These are phyloP conservation scores for Drosophila pegasa DNA, from an alignment of 2,888 invertebrate species.

Conservation along the genomic window DNA sequence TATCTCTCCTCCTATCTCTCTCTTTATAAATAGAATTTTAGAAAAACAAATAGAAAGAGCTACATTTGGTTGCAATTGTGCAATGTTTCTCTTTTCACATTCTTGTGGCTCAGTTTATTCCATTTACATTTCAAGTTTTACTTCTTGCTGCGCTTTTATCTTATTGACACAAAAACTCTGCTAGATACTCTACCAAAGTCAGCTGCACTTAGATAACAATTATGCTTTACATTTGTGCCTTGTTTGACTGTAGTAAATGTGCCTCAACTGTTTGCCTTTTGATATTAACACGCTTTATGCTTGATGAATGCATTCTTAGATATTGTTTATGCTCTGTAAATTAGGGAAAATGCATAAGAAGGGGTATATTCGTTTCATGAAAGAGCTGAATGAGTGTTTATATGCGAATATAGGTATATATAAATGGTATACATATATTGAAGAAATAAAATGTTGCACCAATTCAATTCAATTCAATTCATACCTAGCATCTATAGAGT, in stretches of 20 bases:
- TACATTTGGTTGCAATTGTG: slow-evolving; percentile 8
- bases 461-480: too few relatives aligned
- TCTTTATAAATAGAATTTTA: slow-evolving; percentile 24
- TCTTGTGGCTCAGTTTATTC: slow-evolving; percentile 9
- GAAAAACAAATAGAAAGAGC: slow-evolving; percentile 20
- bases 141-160: slow-evolving; percentile 25
- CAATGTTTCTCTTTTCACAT: slow-evolving; percentile 16
- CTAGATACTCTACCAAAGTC: slow-evolving; percentile 8
- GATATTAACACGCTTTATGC: slow-evolving; percentile 39
- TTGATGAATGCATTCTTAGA: slow-evolving; percentile 32
- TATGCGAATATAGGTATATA: too few relatives aligned
- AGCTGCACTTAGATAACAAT: slow-evolving; percentile 40
- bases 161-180: slow-evolving; percentile 56
- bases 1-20: background rate
- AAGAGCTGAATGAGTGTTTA: too few relatives aligned
- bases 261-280: slow-evolving; percentile 41
- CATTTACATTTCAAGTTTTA: slow-evolving; percentile 33
- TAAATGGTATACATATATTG: too few relatives aligned
- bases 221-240: slow-evolving; percentile 42
- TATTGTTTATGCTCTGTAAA: slow-evolving; percentile 3
- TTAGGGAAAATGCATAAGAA: too few relatives aligned
- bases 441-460: too few relatives aligned
- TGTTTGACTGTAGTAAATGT: slow-evolving; percentile 35
- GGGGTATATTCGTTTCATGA: background rate
- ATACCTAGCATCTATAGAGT: too few relatives aligned